Evolutionary conservation across 2,113 vertebrate genomes (phyloP).

Genomic region (Thinocorus orbignyianus): DNA sequence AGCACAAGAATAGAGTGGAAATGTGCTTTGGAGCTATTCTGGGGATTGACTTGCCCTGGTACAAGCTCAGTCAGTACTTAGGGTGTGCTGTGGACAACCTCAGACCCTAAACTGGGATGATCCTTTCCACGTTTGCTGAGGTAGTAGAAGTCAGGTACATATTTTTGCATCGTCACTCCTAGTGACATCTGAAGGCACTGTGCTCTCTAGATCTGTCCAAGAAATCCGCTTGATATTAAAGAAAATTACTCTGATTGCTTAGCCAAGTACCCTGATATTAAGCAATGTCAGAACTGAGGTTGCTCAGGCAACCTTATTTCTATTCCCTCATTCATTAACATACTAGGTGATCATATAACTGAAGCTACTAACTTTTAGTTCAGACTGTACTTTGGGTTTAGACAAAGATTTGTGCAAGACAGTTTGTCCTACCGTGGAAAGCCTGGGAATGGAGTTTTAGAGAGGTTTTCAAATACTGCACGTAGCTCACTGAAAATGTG

Average conservation of each 20-base stretch:
- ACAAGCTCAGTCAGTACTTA: neutral
- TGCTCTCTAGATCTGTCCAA: neutral
- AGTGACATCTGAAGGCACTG: neutral
- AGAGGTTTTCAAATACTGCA: neutral
- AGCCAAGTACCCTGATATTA: neutral
- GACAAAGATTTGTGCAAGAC: neutral
- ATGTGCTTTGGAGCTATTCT: neutral
- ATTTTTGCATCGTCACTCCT: neutral
- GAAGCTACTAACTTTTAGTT: neutral
- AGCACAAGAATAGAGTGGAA: neutral
- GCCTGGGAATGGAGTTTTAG: neutral
- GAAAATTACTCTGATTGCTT: neutral
- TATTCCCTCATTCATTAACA: neutral
- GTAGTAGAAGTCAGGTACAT: fast-evolving
- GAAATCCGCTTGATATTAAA: neutral
- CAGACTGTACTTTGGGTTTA: neutral
- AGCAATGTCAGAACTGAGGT: constrained; percentile 6
- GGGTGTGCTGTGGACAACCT: neutral
- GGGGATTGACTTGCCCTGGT: neutral
- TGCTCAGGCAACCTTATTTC: constrained; percentile 56
- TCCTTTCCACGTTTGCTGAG: neutral
- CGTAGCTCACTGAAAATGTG: neutral
- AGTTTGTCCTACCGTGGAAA: neutral
- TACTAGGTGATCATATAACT: neutral
- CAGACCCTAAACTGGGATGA: neutral